Base-by-base conservation (phyloP, 37 sponge, comb jelly and placozoan species). In the Spongilla lacustris region DNA sequence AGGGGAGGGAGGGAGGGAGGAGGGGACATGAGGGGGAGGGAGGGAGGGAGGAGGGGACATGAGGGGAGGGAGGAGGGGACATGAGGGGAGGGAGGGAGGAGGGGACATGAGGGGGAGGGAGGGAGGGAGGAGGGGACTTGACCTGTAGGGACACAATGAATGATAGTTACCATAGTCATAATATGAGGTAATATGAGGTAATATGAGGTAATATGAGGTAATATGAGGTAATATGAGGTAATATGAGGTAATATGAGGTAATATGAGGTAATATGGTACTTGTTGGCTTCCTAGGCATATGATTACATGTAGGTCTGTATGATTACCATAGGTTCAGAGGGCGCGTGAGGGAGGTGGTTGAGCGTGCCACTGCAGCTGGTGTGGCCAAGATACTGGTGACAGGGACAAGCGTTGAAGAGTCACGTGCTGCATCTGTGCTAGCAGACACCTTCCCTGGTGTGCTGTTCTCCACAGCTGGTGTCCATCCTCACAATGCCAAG, bases 401-500 rank as follows among this genome's bases (percentile, higher is more conserved):
- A 46, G 48, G 77, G 38, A 46, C 77, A 29, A 77, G 48, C 26
- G 23, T 77, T 26, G 77, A 77, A 38, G 41, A 33, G 0, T 36
- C 77, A 2, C 77, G 33, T 13, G 23, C 19, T 17, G 77, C 41
- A n/a, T n/a, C 36, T 19, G 26, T 77, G 22, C 46, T 77, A 2
- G 77, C 77, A 19, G 36, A 34, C 38, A 77, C 36, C 38, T 38
- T 77, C 22, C 77, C 77, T 3, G 77, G 77, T 22, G 77, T 77
- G 48, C 48, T 77, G 36, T 34, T 37, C 77, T 77, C 4, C n/a
- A 77, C 77, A 46, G 77, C 48, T n/a, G 77, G 77, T 29, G 41
- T 77, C 22, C 77, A 77, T n/a, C 77, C 77, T 35, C 77, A 77
- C 36, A 26, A 77, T 36, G 77, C 77, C 1, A 77, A 77, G 36